Evolutionary conservation across 2,888 invertebrate species (phyloP), one percentile per base, ranked within the genome.

Genomic region (Clusia tigrina): DNA sequence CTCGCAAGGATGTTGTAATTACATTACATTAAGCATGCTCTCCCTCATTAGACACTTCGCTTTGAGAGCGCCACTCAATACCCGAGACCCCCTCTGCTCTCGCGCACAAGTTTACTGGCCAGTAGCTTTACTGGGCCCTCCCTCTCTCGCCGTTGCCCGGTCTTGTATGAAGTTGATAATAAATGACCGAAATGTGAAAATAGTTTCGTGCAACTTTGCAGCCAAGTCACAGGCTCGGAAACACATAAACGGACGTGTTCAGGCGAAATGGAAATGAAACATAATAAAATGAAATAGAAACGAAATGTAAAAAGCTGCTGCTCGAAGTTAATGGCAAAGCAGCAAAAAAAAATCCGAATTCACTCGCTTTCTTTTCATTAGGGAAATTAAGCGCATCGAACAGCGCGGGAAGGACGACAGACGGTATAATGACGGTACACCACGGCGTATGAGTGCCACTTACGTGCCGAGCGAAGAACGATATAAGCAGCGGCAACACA

Each of bases 151-250:
- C 6, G 6, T 9, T 32, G 12, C 42, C 9, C 9, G 42, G 48
- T 52, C n/a, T n/a, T n/a, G n/a, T 25, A 63, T 63, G 59, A 63
- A 59, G 37, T 59, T 58, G 37, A 32, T 59, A 58, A 63, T 63
- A 51, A 63, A 59, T 54, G 63, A 54, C 63, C 58, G 55, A 54
- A 62, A 59, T 59, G 54, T 54, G 55, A 59, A 59, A 63, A 59
- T 62, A 62, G 62, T 62, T 62, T 46, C 53, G 48, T 3, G 48
- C 42, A n/a, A n/a, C n/a, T n/a, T n/a, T n/a, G n/a, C n/a, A n/a
- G 32, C 42, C 42, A 42, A 42, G n/a, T n/a, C 42, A 42, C 2
- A 42, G 12, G n/a, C 6, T 42, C 6, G 15, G 32, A 42, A 42
- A 42, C n/a, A 10, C 10, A 15, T 10, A 42, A 42, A 6, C 15